Evolutionary conservation across 2,888 invertebrate genomes (phyloP).

Genomic region (Drosophila demipolita): DNA sequence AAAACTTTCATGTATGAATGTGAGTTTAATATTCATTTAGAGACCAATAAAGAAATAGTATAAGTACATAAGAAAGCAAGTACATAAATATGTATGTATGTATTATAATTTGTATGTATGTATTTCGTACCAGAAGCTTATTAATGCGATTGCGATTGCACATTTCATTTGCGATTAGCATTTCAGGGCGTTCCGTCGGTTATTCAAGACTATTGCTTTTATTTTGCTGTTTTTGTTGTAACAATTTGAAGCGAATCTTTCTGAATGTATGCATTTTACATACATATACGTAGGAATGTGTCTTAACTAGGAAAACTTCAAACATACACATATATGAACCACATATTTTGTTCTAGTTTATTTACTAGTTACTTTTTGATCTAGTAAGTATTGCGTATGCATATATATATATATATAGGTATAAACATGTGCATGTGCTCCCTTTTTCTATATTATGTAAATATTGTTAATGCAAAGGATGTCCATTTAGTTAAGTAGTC

Average conservation of each 20-base stretch:
- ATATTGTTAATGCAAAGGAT: neutral
- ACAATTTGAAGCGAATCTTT: conserved; percentile 2
- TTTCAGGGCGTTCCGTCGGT: conserved; percentile 17
- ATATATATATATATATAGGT: neutral
- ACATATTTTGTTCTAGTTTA: conserved; percentile 1
- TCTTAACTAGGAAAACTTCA: neutral
- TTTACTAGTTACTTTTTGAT: neutral
- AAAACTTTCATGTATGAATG: neutral
- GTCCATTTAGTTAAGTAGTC: neutral
- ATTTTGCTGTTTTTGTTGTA: neutral
- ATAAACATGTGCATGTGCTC: neutral
- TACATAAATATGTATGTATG: conserved; percentile 2
- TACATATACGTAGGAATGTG: conserved; percentile 9
- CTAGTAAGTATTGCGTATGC: neutral
- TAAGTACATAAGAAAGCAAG: neutral
- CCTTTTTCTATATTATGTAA: neutral
- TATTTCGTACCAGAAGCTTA: conserved; percentile 14
- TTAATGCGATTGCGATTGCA: conserved; percentile 22
- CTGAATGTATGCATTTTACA: neutral
- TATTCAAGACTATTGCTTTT: conserved; percentile 3
- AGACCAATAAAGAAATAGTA: conserved; percentile 9
- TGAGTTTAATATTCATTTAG: neutral
- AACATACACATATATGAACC: neutral
- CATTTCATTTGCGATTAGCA: conserved; percentile 19
- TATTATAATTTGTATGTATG: neutral